Base-by-base conservation (phyloP, 2,888 invertebrate species). In the Philonicus albiceps region DNA sequence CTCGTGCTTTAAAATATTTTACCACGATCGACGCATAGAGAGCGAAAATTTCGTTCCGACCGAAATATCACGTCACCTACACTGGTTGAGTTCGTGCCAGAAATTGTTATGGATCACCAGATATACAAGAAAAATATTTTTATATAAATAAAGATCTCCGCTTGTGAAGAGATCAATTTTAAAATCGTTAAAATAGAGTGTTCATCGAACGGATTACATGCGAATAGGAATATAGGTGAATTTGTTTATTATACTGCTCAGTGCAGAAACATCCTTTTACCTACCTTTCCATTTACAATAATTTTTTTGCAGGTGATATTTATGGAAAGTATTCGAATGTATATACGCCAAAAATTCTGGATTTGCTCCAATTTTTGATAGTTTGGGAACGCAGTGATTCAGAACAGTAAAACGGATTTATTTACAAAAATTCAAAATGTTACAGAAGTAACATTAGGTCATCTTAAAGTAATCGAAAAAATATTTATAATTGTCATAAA, bases 31-130 rank as follows among this genome's bases (percentile, higher is more conserved):
- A 55, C 64, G 27, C 22, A 55, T 31, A 53, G 40, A 40, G 72
- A 64, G 8, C 73, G 43, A 84, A 84, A 43, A 64, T 73, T 73
- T 73, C 31, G 84, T 73, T 19, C 55, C 64, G 72, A 83, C 64
- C 64, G 49, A 74, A 85, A 85, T 75, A 53, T 40, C 72, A 27
- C 72, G 72, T 80, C 86, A 86, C 78, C 86, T 86, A 86, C 86
- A 80, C 86, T 73, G 5, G n/a, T 86, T 86, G 86, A 76, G 31
- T 22, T n/a, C 3, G 49, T 22, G 74, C 76, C 76, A 83, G 75
- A 64, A 19, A 40, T 73, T 43, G 37, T 72, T 86, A 78, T 40
- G 86, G 86, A 76, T 78, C 37, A 37, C 19, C 31, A 53, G 31
- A 55, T 5, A 37, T 31, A 43, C 13, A 19, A 31, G 27, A 86